Evolutionary conservation across 2,113 vertebrate species (phyloP).

Genomic region (Pituophis catenifer): DNA sequence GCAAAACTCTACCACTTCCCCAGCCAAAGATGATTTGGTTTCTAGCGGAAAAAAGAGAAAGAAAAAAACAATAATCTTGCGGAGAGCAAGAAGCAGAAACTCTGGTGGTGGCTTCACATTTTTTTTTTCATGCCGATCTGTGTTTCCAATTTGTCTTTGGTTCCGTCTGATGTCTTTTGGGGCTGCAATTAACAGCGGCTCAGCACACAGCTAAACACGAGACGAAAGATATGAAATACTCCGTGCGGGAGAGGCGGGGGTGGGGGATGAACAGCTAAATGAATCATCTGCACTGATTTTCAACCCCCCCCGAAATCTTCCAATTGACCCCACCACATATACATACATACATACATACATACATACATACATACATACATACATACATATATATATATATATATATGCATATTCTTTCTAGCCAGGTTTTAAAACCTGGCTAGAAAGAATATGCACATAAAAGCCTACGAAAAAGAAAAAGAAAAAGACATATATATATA

Average conservation of each 20-base stretch:
- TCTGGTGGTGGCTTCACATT: accelerated
- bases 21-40: not conserved
- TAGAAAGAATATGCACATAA: too few species aligned
- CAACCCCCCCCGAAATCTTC: not conserved
- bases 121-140: not conserved
- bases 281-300: not conserved
- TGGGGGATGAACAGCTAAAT: not conserved
- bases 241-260: too few species aligned
- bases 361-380: too few species aligned
- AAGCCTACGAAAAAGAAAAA: too few species aligned
- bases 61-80: not conserved
- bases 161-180: not conserved
- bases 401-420: too few species aligned
- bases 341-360: too few species aligned
- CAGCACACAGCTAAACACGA: not conserved
- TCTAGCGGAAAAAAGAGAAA: too few species aligned
- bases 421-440: too few species aligned
- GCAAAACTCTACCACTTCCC: not conserved
- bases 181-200: slow-evolving; percentile 2
- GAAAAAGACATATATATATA: too few species aligned
- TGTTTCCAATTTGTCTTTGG: not conserved
- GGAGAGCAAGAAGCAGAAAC: too few species aligned
- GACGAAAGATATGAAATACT: not conserved
- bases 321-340: too few species aligned
- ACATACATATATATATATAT: too few species aligned